These are phyloP conservation scores for Embiotoca jacksoni DNA, from an alignment of 2,113 vertebrate species.

Conservation along the genomic window DNA sequence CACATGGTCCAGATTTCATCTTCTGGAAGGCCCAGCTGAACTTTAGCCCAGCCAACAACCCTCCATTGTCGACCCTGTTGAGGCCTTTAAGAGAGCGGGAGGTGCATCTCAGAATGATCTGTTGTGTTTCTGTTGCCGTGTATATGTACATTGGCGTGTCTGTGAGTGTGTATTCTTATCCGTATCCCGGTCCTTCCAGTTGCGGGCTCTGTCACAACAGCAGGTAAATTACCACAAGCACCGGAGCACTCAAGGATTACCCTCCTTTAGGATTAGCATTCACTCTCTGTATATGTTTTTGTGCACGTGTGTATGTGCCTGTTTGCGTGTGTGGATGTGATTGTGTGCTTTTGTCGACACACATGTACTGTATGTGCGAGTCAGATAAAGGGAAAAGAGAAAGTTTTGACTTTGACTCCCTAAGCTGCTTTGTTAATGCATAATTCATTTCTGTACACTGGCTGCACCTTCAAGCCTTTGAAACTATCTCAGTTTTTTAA, in stretches of 20 bases:
- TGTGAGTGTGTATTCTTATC: slow-evolving; percentile 9
- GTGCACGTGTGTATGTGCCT: slow-evolving; percentile 26
- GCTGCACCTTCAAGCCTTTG: slow-evolving; percentile 53
- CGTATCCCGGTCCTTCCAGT: slow-evolving; percentile 49
- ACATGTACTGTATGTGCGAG: slow-evolving; percentile 62
- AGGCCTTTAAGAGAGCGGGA: neutral
- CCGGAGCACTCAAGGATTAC: slow-evolving; percentile 80
- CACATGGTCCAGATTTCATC: too few relatives aligned
- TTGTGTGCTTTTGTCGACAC: slow-evolving; percentile 59
- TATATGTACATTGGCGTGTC: neutral
- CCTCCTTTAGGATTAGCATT: slow-evolving; percentile 75
- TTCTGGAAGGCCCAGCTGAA: too few relatives aligned
- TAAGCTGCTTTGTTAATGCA: slow-evolving; percentile 72
- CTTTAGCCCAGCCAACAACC: too few relatives aligned
- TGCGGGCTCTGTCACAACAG: slow-evolving; percentile 66
- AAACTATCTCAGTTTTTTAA: slow-evolving; percentile 54
- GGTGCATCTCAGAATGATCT: slow-evolving; percentile 4
- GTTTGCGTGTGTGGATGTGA: slow-evolving; percentile 26
- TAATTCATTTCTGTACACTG: slow-evolving; percentile 64
- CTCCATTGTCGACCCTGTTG: too few relatives aligned
- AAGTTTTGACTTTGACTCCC: slow-evolving; percentile 65
- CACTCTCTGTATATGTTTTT: slow-evolving; percentile 40
- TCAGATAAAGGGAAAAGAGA: slow-evolving; percentile 64
- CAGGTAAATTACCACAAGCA: slow-evolving; percentile 74
- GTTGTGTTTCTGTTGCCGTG: neutral